Percentiles rank a stretch among this genome's conserved stretches.
These are phyloP conservation scores for Kryptolebias marmoratus DNA, from an alignment of 2,113 vertebrate genomes.

Conservation along the genomic window DNA sequence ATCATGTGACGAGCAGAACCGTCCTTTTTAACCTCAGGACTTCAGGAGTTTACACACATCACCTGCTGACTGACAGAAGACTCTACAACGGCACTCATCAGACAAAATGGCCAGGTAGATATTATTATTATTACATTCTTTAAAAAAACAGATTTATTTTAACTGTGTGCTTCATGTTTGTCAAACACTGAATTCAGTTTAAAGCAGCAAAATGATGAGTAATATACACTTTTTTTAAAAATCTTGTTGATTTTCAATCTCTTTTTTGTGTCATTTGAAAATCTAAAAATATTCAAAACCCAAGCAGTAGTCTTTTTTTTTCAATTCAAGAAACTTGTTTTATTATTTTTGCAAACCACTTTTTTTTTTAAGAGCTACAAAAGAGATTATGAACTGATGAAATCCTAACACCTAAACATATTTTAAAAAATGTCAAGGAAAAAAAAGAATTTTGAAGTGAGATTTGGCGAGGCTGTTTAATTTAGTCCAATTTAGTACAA, in stretches of 20 bases:
- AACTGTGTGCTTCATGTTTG: no score
- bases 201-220: background rate
- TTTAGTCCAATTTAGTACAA: background rate
- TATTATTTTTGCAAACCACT: conserved; percentile 15
- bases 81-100: no score
- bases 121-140: no score
- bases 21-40: no score
- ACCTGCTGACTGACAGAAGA: no score
- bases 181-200: background rate
- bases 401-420: conserved; percentile 32
- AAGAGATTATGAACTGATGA: conserved; percentile 34
- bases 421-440: conserved; percentile 37
- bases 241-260: background rate
- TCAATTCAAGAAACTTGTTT: background rate
- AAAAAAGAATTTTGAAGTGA: conserved; percentile 1
- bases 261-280: background rate
- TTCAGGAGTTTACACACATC: no score
- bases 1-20: no score
- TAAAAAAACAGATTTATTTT: no score
- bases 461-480: background rate
- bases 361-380: conserved; percentile 3
- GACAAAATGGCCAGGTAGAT: no score
- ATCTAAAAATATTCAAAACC: background rate
- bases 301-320: background rate
- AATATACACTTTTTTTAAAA: no score